Evolutionary conservation across 1,140 invertebrate species (phyloP), one percentile per base, ranked within the genome.

Genomic region (Drosophila bocki): DNA sequence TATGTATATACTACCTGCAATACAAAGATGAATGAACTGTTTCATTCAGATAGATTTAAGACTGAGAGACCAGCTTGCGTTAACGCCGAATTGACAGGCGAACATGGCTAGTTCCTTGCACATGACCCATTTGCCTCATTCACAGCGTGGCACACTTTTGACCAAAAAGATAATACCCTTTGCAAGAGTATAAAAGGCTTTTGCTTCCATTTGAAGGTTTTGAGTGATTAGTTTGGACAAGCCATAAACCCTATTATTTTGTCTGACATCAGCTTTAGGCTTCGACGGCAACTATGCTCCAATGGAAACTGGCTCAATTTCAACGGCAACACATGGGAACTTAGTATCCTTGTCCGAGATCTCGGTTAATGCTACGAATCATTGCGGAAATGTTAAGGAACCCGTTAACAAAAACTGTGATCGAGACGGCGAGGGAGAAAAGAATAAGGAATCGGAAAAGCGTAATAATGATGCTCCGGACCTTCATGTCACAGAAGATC

Each of bases 251-350:
- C 7, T 61, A 37, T 50, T 26, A 33, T 60, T 35, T 39, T 58
- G 22, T 60, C 50, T 42, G 19, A 74, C 26, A 72, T 17, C 44
- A 81, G 78, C 90, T 59, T 77, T 92, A 48, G 75, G 80, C 44
- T 74, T 92, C 50, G 91, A 83, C 72, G 83, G 80, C 33, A 83
- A 76, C 37, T 92, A 91, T 57, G 37, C 81, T 32, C 71, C 81
- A 62, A 68, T 92, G 74, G 91, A 92, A 42, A 85, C 65, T 54
- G 68, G 63, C 37, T 42, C 53, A 29, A 61, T 22, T 19, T 41
- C 63, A 8, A n/a, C 70, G 11, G 41, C 32, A n/a, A 17, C 45
- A n/a, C 58, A 62, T 17, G 58, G 19, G 7, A 69, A 39, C 19
- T 67, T 57, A 44, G 22, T 56, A 3, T 50, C 53, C 35, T 26